Evolutionary conservation across 2,113 vertebrate species (phyloP), one percentile per base, ranked within the genome.

Genomic region (Myrmophylax atrothorax): DNA sequence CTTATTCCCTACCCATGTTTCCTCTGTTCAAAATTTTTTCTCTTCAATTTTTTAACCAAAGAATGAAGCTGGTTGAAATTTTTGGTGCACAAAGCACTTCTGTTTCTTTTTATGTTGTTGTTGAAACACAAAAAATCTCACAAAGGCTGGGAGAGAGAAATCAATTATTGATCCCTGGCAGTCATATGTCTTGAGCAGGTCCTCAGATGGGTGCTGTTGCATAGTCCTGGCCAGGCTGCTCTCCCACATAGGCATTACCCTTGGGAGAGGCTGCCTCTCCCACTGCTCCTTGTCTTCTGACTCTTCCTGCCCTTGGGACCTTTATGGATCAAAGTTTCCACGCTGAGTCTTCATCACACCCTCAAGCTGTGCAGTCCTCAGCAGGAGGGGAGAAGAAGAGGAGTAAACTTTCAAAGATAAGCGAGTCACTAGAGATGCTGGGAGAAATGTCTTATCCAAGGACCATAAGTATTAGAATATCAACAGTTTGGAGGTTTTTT

Each of bases 1-100:
- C 87, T 86, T 88, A 77, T 93, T 96, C 70, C 42, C 72, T 92
- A 49, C 17, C 23, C 67, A 10, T 70, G 47, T 88, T 96, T 89
- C 67, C 24, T 85, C 29, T 85, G 50, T 67, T 80, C 70, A 86
- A 7, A 96, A 92, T 80, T 53, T 58, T 74, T 84, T 93, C 63
- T 70, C 42, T 62, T 92, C 38, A 74, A 26, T 64, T 78, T 90
- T 87, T 94, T 77, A 82, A 66, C 40, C 26, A 35, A 79, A 73
- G 50, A 85, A 75, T 13, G 38, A 25, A 17, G 9, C 9, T 82
- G 23, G 47, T 49, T 62, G 74, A 80, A 37, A 12, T 84, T 63
- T 66, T 63, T 86, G 24, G 22, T 62, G 7, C 50, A 73, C 42
- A 82, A 62, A 90, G 67, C 13, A 44, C 62, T 91, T 78, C 2